Conservation (phyloP, 1,140 invertebrate species). For the Pogonognathellus flavescens region DNA sequence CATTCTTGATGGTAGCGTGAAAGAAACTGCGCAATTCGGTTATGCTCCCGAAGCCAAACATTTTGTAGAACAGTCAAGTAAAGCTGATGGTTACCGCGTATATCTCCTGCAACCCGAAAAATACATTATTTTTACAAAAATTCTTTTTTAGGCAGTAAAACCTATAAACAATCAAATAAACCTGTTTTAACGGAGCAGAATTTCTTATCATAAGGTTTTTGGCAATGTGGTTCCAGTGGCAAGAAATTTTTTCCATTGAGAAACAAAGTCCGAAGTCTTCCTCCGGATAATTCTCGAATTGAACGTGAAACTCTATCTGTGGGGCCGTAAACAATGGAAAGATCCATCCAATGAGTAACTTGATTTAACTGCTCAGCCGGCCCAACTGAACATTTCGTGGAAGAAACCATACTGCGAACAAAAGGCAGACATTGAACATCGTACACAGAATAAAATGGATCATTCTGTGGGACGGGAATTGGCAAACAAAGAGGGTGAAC, state of each 20-base stretch:
- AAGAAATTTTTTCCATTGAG: not conserved
- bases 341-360: constrained; percentile 74
- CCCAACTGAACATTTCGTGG: constrained; percentile 70
- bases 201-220: not conserved
- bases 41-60: constrained; percentile 70
- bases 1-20: constrained; percentile 72
- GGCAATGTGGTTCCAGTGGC: not conserved
- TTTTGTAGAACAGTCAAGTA: constrained; percentile 58
- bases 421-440: constrained; percentile 87
- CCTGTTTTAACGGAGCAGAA: not conserved
- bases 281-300: constrained; percentile 73
- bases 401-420: constrained; percentile 77
- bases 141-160: not conserved
- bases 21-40: constrained; percentile 71
- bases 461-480: constrained; percentile 84
- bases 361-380: constrained; percentile 67
- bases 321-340: constrained; percentile 91
- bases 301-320: constrained; percentile 81
- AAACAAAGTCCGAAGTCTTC: constrained; percentile 63
- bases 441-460: constrained; percentile 81
- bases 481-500: constrained; percentile 79
- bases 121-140: not conserved
- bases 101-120: constrained; percentile 76
- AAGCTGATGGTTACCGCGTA: constrained; percentile 77
- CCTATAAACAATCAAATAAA: not conserved